Evolutionary conservation across 64 coral and sea anemone genomes (phyloP), one percentile per base, ranked within the genome.

Genomic region (Porites australiensis): DNA sequence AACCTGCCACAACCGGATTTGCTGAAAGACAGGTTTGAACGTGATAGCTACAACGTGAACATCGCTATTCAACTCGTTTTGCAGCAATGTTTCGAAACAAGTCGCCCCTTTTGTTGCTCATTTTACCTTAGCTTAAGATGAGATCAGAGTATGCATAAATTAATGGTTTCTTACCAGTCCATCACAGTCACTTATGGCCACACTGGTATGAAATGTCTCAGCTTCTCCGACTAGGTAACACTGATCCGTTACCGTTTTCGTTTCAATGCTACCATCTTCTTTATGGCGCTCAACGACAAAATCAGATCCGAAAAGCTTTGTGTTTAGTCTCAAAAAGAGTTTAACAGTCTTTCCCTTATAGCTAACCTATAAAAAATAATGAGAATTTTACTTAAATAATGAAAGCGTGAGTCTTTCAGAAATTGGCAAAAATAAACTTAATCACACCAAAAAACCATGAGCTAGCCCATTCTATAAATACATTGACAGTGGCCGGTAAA

Each of bases 121-220:
- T 37, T 37, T 37, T 37, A 37, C 27, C 54, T 1, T 1, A 57
- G 54, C 3, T 57, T 57, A 7, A 57, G 12, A 37, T 37, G 27
- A 7, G 54, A 57, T 57, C 54, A 57, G 47, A 51, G 16, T 76
- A 76, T 50, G 46, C 3, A 47, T 50, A 18, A 15, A 15, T 16
- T 0, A 19, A 76, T 19, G 16, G 9, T 8, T 15, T 83, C 94
- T 93, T 88, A 98, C 96, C 94, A 98, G 69, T 66, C 96, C 96
- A 83, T 98, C 96, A 66, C 96, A 98, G 60, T 98, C 96, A 44
- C 94, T 98, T 76, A 98, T 89, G 23, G 96, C 96, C 50, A 91
- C 91, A 13, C 87, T 93, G 55, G 77, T 85, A 10, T 93, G 70
- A 8, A 67, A 86, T 8, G 13, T 79, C 57, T 77, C 60, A 20